Evolutionary conservation across 35 echinoderm and acorn worm species (phyloP).

Genomic region (Lytechinus pictus): DNA sequence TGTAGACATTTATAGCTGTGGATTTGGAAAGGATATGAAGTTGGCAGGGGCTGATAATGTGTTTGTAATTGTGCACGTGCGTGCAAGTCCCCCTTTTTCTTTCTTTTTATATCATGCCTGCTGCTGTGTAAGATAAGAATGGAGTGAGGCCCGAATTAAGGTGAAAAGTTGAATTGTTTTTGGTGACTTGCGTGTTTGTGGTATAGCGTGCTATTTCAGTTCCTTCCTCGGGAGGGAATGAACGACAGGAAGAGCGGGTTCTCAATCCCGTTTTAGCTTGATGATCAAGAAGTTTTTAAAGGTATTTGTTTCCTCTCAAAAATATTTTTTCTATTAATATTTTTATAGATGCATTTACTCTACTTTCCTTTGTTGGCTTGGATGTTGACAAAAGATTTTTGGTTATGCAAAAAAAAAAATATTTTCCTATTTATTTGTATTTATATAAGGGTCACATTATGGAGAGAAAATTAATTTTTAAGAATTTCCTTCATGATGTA

Average conservation of each 20-base stretch:
- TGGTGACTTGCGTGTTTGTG: neutral
- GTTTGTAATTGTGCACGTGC: conserved; percentile 1
- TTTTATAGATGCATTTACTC: too few relatives aligned
- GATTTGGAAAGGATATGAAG: neutral
- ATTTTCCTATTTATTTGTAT: too few relatives aligned
- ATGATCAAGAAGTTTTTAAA: neutral
- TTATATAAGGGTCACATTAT: too few relatives aligned
- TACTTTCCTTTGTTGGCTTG: neutral
- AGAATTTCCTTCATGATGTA: too few relatives aligned
- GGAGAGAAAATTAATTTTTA: too few relatives aligned
- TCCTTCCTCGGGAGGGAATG: neutral
- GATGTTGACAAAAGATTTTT: neutral
- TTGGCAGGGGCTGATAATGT: conserved; percentile 16
- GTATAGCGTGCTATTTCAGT: neutral
- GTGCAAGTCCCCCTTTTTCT: neutral
- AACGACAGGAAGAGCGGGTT: neutral
- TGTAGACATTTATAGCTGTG: neutral
- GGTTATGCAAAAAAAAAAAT: too few relatives aligned
- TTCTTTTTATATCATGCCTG: neutral
- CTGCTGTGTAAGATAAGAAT: conserved; percentile 18
- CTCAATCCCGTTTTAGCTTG: neutral
- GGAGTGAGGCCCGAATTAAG: neutral
- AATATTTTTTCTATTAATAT: neutral
- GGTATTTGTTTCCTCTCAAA: neutral
- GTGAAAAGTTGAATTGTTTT: conserved; percentile 20